A percentile compares a stretch with the other conserved stretches of the same genome.
Evolutionary conservation across 2,888 invertebrate species (phyloP).

Genomic region (Oxyteleia sp.): DNA sequence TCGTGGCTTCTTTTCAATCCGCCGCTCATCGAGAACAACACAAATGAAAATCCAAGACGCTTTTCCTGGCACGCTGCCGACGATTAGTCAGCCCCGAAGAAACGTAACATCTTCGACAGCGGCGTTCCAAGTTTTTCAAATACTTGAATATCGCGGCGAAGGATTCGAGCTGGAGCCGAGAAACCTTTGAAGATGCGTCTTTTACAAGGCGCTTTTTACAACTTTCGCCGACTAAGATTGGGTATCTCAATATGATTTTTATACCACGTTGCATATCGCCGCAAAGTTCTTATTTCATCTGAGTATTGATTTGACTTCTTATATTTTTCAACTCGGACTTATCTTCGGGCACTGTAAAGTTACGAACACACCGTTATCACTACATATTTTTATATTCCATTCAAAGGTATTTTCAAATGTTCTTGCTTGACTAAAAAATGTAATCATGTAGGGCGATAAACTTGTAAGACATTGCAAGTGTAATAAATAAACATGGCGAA

Average conservation of each 20-base stretch:
- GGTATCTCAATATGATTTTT: conserved; percentile 63
- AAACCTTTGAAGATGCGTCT: conserved; percentile 56
- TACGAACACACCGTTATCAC: conserved; percentile 21
- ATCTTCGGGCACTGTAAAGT: conserved; percentile 25
- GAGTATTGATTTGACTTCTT: conserved; percentile 57
- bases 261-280: conserved; percentile 47
- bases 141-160: conserved; percentile 50
- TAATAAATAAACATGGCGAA: neutral
- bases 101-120: conserved; percentile 59
- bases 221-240: conserved; percentile 54
- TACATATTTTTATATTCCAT: conserved; percentile 16
- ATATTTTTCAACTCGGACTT: conserved; percentile 42
- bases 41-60: conserved; percentile 62
- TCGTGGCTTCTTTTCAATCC: too few relatives aligned
- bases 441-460: too few relatives aligned
- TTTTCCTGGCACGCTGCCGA: conserved; percentile 68
- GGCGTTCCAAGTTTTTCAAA: conserved; percentile 60
- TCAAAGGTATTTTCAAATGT: conserved; percentile 7
- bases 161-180: conserved; percentile 29
- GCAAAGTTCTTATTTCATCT: conserved; percentile 52
- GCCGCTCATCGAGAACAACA: too few relatives aligned
- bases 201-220: conserved; percentile 58
- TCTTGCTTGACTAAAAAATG: conserved; percentile 21
- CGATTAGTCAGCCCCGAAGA: conserved; percentile 59
- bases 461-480: too few relatives aligned